Conservation (phyloP, 1,140 invertebrate genomes). For the Homalodisca vitripennis region DNA sequence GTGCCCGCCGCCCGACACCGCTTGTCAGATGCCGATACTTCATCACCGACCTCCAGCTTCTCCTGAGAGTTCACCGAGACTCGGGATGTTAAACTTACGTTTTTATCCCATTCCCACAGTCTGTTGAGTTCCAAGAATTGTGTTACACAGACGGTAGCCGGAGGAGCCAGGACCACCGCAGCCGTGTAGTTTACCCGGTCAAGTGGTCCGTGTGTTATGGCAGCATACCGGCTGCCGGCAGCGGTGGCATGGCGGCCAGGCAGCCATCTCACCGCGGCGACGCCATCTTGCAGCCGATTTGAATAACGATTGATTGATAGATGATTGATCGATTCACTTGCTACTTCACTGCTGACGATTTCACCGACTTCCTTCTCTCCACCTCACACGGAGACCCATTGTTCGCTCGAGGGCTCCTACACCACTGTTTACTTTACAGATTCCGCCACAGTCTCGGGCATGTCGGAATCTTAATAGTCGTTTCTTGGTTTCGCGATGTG, state of each 20-base stretch:
- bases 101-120: no score
- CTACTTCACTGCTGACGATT: slow-evolving; percentile 13
- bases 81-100: no score
- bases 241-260: background rate
- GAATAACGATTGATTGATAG: slow-evolving; percentile 27
- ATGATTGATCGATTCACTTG: slow-evolving; percentile 25
- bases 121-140: no score
- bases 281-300: slow-evolving; percentile 24
- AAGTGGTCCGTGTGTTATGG: background rate
- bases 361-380: background rate
- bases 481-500: no score
- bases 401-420: background rate
- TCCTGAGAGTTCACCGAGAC: no score
- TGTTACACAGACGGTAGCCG: no score
- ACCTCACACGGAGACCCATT: slow-evolving; percentile 10
- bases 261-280: slow-evolving; percentile 8
- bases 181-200: background rate
- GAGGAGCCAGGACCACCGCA: background rate
- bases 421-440: background rate
- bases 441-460: no score
- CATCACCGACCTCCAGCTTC: background rate
- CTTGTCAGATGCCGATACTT: background rate
- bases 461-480: no score
- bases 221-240: background rate
- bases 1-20: background rate